These are phyloP conservation scores for Dissostichus mawsoni DNA, from an alignment of 2,113 vertebrate genomes.

Conservation along the genomic window DNA sequence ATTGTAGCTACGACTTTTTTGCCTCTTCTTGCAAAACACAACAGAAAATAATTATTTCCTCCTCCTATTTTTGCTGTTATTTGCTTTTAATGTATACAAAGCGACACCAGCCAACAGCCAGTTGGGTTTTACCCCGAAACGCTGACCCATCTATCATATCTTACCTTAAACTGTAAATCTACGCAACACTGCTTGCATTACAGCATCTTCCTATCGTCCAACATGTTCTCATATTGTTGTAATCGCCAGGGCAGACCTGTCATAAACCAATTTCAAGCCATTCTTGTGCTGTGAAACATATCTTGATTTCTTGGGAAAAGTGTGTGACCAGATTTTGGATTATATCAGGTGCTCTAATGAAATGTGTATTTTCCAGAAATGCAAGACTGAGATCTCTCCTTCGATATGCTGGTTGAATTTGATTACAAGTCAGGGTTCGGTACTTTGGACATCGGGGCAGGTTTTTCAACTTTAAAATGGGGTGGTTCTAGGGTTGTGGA, in stretches of 20 bases:
- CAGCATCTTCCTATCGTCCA: conserved; percentile 2
- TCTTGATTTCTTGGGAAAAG: conserved; percentile 17
- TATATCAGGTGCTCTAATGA: conserved; percentile 14
- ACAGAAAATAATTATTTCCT: not conserved
- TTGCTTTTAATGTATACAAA: not conserved
- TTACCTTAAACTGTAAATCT: not conserved
- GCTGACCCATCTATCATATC: not conserved
- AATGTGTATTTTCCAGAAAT: conserved; percentile 2
- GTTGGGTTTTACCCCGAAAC: not conserved
- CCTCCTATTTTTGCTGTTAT: not conserved
- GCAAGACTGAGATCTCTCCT: not conserved
- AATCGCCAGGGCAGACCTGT: conserved; percentile 4
- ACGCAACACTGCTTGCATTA: conserved; percentile 11
- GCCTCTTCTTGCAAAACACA: not conserved
- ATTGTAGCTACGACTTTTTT: not conserved
- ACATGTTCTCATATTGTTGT: conserved; percentile 10
- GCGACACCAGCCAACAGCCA: not conserved
- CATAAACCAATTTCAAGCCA: conserved; percentile 24
- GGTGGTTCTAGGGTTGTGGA: no score
- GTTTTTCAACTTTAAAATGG: no score
- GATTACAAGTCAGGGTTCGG: not conserved
- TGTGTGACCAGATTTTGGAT: conserved; percentile 30
- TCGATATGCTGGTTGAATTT: conserved; percentile 12
- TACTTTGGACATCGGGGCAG: not conserved
- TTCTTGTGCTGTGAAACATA: conserved; percentile 4